These are phyloP conservation scores for Nasua narica DNA, from an alignment of 2,797 vertebrate species.

Conservation along the genomic window DNA sequence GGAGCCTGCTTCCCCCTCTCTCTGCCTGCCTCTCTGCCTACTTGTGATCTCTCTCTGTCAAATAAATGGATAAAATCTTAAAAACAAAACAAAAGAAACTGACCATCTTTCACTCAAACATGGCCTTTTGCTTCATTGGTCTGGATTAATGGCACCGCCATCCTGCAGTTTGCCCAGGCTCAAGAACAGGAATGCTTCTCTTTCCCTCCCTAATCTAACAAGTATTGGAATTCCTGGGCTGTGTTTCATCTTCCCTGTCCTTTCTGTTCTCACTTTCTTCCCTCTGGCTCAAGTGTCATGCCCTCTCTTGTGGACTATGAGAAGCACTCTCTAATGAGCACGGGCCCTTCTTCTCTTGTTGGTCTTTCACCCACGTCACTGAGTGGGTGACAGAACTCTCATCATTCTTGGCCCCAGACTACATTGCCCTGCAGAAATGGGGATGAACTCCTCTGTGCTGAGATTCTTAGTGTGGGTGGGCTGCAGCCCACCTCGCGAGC, in stretches of 20 bases:
- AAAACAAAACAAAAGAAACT: neutral
- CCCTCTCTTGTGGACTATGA: neutral
- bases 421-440: neutral
- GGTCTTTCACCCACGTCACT: neutral
- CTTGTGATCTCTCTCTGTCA: too few relatives aligned
- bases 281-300: neutral
- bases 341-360: too few relatives aligned
- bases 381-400: neutral
- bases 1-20: too few relatives aligned
- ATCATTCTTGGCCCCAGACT: neutral
- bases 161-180: neutral
- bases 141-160: neutral
- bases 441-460: neutral
- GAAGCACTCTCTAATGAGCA: accelerated
- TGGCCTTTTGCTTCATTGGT: neutral
- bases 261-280: neutral
- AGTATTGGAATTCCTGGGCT: neutral
- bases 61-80: too few relatives aligned
- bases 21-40: too few relatives aligned
- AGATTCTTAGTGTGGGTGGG: neutral
- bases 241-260: neutral
- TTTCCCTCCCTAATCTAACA: neutral
- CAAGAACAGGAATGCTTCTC: neutral
- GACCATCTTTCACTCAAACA: neutral
- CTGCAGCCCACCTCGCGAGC: neutral